A percentile compares a stretch with the other conserved stretches of the same genome.
Conservation (phyloP, 2,113 vertebrate species). For the Ceyx melanurus region DNA sequence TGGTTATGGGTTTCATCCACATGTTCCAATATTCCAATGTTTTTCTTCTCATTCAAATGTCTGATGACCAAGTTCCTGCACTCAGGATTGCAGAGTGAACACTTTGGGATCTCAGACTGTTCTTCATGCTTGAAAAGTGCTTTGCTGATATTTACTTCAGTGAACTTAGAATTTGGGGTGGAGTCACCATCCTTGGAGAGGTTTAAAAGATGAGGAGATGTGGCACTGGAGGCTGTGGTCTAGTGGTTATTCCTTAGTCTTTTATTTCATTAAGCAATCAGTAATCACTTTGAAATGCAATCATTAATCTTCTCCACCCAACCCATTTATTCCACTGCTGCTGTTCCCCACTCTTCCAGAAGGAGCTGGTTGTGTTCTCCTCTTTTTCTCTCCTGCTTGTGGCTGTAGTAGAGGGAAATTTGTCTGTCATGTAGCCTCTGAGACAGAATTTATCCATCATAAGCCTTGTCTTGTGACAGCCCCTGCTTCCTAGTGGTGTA, state of each 20-base stretch:
- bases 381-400: background rate
- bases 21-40: background rate
- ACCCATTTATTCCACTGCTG: background rate
- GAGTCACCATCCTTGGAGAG: too few relatives aligned
- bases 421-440: background rate
- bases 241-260: background rate
- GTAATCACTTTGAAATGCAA: background rate
- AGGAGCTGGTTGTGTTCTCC: background rate
- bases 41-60: background rate
- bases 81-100: background rate
- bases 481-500: too few relatives aligned
- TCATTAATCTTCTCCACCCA: background rate
- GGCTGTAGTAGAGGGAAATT: background rate
- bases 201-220: too few relatives aligned
- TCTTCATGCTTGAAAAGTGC: background rate
- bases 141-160: background rate
- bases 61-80: background rate
- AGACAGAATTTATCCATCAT: background rate
- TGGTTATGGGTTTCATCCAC: background rate
- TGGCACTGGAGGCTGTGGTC: too few relatives aligned
- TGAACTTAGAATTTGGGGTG: background rate
- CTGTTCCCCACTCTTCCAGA: background rate
- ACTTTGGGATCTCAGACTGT: background rate
- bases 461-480: background rate
- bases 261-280: background rate